phyloP scores from a whole-genome alignment of 2,888 invertebrate genomes.

The Tipula vernalis region DNA sequence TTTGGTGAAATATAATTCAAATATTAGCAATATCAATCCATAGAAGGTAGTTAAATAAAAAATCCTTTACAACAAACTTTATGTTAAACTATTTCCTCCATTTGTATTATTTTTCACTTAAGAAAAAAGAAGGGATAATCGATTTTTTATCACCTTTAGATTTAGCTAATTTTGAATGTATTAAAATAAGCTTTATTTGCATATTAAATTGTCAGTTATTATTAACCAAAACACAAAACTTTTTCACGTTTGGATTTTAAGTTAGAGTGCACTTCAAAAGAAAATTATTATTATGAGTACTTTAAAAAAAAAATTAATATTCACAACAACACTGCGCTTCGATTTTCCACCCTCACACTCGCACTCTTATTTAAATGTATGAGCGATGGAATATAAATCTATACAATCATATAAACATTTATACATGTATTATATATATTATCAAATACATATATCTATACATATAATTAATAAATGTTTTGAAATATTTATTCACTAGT shows the following conservation, averaged over 20 bases:
- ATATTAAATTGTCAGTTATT: too few species aligned
- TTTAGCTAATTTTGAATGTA: background rate
- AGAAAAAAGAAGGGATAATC: background rate
- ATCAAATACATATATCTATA: background rate
- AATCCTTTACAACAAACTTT: background rate
- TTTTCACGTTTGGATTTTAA: background rate
- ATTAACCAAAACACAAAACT: too few species aligned
- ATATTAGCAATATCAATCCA: background rate
- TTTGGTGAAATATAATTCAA: background rate
- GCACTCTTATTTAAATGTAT: background rate
- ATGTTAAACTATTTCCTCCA: background rate
- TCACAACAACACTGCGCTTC: background rate
- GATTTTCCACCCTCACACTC: background rate
- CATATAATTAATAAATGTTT: background rate
- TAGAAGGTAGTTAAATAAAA: background rate
- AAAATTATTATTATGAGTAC: background rate
- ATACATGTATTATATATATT: background rate
- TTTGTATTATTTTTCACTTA: background rate
- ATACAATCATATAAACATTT: background rate
- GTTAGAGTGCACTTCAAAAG: background rate
- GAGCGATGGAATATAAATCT: background rate
- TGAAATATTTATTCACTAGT: background rate
- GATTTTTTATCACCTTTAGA: background rate
- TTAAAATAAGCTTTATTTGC: background rate
- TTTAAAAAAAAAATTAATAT: background rate